Base-by-base conservation (phyloP, 2,113 vertebrate genomes). In the Cichladusa arquata region DNA sequence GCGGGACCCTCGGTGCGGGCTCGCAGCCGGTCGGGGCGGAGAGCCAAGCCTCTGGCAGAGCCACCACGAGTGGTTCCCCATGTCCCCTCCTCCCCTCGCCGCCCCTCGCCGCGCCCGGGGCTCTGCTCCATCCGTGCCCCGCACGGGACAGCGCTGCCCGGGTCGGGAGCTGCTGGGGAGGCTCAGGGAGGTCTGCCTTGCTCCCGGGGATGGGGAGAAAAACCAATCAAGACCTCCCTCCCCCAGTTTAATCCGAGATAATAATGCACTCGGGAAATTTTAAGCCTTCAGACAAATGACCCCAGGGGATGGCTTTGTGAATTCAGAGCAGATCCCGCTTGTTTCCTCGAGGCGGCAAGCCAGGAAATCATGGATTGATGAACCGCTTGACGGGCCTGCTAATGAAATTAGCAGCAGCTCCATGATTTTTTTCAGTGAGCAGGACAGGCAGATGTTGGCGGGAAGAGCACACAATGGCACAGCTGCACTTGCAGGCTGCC, bases 331-430 rank as follows among this genome's bases (percentile, higher is more conserved):
- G 92, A 86, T 94, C 89, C 82, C 2, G 20, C 88, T 81, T 93
- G 70, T 84, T 96, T 82, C 86, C 93, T 92, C 47, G 7, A 3
- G n/a, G 92, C 71, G 1, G 76, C 86, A 57, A 86, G 91, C 94
- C 93, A 90, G 94, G 72, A 94, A 94, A 90, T 76, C 91, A 54
- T 14, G 86, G 87, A 92, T 26, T 94, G 81, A 91, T 91, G 94
- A 95, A 93, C 47, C 4, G n/a, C 91, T 96, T 88, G 90, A 88
- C 12, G 9, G 85, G 87, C 74, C 79, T 60, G 90, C 89, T 95
- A 95, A 95, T 95, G 95, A 95, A 96, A 94, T 95, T 86, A 96
- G 77, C 69, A 45, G 81, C 88, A 71, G 85, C 85, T 88, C 93
- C 50, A 0, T 70, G 90, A 11, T 67, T 88, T 73, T 82, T 74